Conservation (phyloP, 2,113 vertebrate genomes). For the Sander vitreus region DNA sequence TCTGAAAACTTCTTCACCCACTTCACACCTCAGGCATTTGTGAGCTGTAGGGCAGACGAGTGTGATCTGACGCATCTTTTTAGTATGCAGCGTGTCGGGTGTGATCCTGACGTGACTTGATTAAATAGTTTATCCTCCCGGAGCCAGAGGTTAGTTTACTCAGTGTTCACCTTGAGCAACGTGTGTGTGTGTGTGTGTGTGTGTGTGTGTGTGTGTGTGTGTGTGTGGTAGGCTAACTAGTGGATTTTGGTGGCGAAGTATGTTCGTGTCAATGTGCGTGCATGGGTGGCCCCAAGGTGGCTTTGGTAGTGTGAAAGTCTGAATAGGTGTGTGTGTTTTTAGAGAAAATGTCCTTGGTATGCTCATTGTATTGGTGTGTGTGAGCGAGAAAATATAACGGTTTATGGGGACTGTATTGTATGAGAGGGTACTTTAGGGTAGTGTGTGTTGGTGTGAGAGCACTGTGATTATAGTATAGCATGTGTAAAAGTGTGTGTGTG, state of each 20-base stretch:
- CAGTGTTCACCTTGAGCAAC: conserved; percentile 58
- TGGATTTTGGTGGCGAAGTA: background rate
- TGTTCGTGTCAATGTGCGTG: conserved; percentile 1
- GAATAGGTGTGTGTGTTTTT: background rate
- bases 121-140: conserved; percentile 39
- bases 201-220: background rate
- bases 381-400: too few relatives aligned
- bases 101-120: conserved; percentile 47
- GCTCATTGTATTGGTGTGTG: background rate
- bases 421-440: too few relatives aligned
- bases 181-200: background rate
- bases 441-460: background rate
- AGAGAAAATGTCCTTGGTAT: too few relatives aligned
- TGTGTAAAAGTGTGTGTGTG: background rate
- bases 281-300: background rate
- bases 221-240: background rate
- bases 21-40: background rate
- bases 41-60: background rate
- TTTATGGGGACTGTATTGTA: too few relatives aligned
- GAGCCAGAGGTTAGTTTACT: conserved; percentile 53
- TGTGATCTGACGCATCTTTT: conserved; percentile 11
- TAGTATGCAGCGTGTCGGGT: conserved; percentile 3
- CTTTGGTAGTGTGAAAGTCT: background rate
- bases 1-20: too few relatives aligned
- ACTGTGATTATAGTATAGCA: background rate